Percentiles rank a stretch among this genome's conserved stretches.
phyloP scores from a whole-genome alignment of 35 echinoderm and acorn worm species.

The Ophioderma brevispina region DNA sequence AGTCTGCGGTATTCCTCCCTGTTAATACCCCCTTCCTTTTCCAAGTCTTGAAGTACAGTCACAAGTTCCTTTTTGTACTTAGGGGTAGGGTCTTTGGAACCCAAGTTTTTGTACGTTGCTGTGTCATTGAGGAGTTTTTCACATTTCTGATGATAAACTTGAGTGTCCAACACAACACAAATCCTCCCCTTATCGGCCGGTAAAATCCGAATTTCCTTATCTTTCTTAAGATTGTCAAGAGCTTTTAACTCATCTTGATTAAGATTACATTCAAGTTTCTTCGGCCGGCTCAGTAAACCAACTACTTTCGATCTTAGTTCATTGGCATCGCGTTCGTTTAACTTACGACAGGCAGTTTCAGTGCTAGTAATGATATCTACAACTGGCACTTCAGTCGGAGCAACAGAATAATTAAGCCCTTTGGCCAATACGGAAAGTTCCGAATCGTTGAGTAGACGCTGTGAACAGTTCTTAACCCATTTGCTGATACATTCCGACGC shows the following conservation, averaged over 20 bases:
- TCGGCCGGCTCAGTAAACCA: background rate
- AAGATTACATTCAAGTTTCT: background rate
- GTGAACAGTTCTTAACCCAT: no score
- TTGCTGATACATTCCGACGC: no score
- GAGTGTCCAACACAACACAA: background rate
- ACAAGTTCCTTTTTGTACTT: constrained; percentile 29
- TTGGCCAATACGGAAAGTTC: no score
- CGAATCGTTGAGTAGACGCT: no score
- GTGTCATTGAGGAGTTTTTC: background rate
- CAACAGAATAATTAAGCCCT: no score
- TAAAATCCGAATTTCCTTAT: background rate
- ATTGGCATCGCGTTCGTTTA: background rate
- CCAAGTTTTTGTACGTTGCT: background rate
- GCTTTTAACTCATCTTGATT: background rate
- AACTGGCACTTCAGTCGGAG: background rate
- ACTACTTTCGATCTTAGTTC: background rate
- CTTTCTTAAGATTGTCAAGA: background rate
- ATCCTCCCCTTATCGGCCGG: background rate
- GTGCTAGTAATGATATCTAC: background rate
- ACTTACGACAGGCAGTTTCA: background rate
- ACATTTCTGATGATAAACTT: background rate
- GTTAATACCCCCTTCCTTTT: constrained; percentile 7
- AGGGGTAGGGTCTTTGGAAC: background rate
- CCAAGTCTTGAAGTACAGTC: background rate
- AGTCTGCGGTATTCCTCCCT: background rate